Evolutionary conservation across 1,140 invertebrate genomes (phyloP), one percentile per base, ranked within the genome.

Genomic region (Drosophila mojavensis): DNA sequence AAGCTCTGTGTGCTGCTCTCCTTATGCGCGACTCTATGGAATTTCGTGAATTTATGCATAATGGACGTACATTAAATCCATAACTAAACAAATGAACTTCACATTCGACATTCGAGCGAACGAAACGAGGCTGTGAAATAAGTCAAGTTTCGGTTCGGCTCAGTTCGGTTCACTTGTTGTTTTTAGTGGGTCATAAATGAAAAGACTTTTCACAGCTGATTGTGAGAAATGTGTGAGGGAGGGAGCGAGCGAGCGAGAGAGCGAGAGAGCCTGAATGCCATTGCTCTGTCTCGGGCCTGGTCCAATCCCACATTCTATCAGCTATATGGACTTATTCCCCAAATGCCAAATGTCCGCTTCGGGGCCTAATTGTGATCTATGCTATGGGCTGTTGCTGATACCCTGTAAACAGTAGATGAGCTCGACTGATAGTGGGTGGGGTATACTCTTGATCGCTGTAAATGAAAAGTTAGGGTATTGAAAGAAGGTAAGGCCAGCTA

Each of bases 41-140:
- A 85, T 85, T 89, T 90, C 74, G 82, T 90, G 88, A 90, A 90
- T 90, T 90, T 90, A 86, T 90, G 88, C 86, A 90, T 90, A 90
- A 90, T 90, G 80, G 66, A 68, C 30, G 53, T 79, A 78, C 86
- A 90, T 90, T 90, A 90, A 83, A 90, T 86, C 83, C 88, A 90
- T 90, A 90, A 90, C 55, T 43, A 6, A 58, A 45, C 55, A 58
- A 72, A 66, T 66, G 69, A 72, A 66, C 50, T 75, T 82, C 53
- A 71, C 51, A 70, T 54, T 66, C 62, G 43, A 43, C 2, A 24
- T 2, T 24, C 63, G 43, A 45, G 26, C 39, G 28, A 30, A 15
- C 26, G 24, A 61, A 61, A 80, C 75, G 78, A 11, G 36, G 36
- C 77, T 79, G 77, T 79, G 71, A 80, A 71, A 71, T 63, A 61